Base-by-base conservation (phyloP, 1,140 invertebrate species). In the Drosophila chauvacae region DNA sequence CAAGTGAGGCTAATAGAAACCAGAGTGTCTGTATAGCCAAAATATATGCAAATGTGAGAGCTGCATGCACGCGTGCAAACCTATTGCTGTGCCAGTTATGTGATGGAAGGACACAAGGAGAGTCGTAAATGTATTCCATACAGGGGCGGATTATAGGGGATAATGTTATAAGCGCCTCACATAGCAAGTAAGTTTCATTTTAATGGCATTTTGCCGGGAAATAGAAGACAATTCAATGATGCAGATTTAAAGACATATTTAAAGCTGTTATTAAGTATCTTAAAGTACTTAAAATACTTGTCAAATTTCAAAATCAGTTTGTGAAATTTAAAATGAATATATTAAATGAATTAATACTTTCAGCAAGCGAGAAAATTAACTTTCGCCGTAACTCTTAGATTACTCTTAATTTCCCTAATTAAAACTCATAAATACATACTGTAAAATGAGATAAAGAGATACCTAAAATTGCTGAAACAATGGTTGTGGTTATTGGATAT, bases 11-110 rank as follows among this genome's bases (percentile, higher is more conserved):
- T 59, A 47, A 85, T 59, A 45, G 45, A 44, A 33, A 42, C 26
- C 48, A 45, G 51, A 33, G 44, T 42, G 28, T 14, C 37, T 50
- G 45, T 59, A 23, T 20, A 16, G 14, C n/a, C 35, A 11, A 35
- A 77, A 45, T 41, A 33, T 64, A 83, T 83, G 80, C 80, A 81
- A 82, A 78, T 72, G 56, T 23, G 18, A 44, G 42, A 81, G 33
- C 30, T 62, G 51, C 23, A 48, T 39, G 53, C 45, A 13, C 10
- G 44, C 44, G 30, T 47, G 45, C 66, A 44, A 59, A 53, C 37
- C 35, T 56, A 50, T 28, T 30, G 23, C 14, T 28, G 33, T 35
- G 64, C 3, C 42, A 70, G 51, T 41, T 55, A 58, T n/a, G 20
- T 37, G 20, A 71, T 42, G 50, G 14, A 71, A 42, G 37, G 47